A percentile compares a stretch with the other conserved stretches of the same genome.
phyloP scores from a whole-genome alignment of 2,113 vertebrate species.

The Columbina picui region DNA sequence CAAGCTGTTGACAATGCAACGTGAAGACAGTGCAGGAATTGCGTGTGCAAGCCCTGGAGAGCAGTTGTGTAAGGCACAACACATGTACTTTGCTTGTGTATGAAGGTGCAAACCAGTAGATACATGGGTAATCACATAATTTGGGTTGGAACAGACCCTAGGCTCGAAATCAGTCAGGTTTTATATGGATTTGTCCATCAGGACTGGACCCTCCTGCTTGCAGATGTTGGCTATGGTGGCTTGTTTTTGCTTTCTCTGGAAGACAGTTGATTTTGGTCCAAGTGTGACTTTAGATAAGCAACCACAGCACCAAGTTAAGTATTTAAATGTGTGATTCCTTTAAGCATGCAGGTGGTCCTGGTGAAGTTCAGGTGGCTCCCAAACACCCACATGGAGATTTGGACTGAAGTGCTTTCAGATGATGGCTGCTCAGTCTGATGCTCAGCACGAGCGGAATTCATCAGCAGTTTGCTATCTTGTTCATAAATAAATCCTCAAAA shows the following conservation, averaged over 20 bases:
- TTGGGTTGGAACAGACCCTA: background rate
- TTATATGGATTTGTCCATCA: background rate
- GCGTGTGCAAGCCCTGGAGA: rapidly evolving
- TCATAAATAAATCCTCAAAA: conserved; percentile 28
- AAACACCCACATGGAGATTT: background rate
- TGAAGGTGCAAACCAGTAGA: background rate
- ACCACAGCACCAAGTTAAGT: background rate
- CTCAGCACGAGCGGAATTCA: conserved; percentile 8
- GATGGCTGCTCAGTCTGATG: conserved; percentile 18
- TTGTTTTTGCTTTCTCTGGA: background rate
- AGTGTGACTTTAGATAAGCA: background rate
- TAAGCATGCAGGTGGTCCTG: background rate
- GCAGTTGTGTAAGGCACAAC: background rate
- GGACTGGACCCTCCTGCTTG: rapidly evolving
- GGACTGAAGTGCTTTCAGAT: background rate
- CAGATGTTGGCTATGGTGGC: background rate
- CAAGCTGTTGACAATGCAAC: rapidly evolving
- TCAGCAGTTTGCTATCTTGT: background rate
- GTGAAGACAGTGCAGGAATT: rapidly evolving
- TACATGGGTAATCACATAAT: background rate
- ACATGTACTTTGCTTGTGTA: background rate
- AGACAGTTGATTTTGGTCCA: background rate
- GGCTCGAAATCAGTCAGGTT: rapidly evolving
- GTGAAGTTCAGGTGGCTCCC: background rate
- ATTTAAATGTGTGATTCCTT: rapidly evolving